A percentile compares a stretch with the other conserved stretches of the same genome.
These are phyloP conservation scores for Xestia rhomboidea DNA, from an alignment of 2,888 invertebrate species.

Conservation along the genomic window DNA sequence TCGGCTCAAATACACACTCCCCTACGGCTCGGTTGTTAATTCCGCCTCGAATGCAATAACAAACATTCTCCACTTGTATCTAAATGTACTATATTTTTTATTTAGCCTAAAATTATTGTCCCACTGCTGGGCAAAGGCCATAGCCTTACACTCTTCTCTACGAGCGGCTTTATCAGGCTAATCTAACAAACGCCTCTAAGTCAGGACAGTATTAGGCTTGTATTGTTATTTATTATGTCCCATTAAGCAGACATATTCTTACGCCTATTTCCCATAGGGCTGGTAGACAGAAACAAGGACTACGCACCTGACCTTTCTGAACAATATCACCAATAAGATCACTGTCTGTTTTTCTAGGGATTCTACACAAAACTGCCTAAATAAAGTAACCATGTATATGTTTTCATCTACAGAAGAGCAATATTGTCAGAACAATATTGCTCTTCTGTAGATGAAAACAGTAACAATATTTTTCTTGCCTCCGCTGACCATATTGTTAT, in stretches of 20 bases:
- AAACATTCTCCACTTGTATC: no score
- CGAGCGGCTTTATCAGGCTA: no score
- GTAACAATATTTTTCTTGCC: constrained; percentile 1
- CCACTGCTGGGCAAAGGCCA: no score
- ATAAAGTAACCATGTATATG: background rate
- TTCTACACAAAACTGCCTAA: background rate
- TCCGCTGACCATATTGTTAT: background rate
- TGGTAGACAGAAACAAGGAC: background rate
- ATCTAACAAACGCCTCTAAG: no score
- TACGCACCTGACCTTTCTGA: background rate
- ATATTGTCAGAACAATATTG: background rate
- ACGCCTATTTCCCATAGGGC: background rate
- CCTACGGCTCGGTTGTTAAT: no score
- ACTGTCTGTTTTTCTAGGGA: background rate
- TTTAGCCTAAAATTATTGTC: no score
- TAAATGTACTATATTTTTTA: no score
- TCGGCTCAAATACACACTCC: no score
- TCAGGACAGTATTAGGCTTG: background rate
- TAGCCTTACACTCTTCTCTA: no score
- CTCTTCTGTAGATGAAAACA: background rate
- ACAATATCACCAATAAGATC: background rate
- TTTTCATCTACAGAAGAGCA: no score
- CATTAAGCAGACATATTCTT: background rate
- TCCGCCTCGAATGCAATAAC: no score
- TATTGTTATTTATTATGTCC: background rate